Conservation (phyloP, 1,140 invertebrate genomes). For the Schlechtendalia chinensis region DNA sequence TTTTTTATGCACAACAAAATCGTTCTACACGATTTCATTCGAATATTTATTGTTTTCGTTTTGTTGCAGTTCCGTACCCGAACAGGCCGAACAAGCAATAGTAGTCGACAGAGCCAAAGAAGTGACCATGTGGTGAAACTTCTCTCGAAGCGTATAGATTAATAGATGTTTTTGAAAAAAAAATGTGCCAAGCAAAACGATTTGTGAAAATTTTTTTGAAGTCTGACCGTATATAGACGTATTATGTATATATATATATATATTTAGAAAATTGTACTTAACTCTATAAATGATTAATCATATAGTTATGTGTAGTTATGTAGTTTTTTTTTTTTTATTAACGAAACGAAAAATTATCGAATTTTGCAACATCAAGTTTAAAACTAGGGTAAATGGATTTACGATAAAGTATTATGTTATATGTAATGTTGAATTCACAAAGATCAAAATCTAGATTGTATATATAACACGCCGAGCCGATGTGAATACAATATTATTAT, state of each 20-base stretch:
- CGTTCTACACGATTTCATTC: too few relatives aligned
- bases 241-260: slow-evolving; percentile 8
- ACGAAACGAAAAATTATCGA: not conserved
- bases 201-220: slow-evolving; percentile 44
- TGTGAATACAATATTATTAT: not conserved
- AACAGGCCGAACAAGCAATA: slow-evolving; percentile 46
- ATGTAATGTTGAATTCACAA: not conserved
- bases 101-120: slow-evolving; percentile 48
- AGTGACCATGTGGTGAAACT: slow-evolving; percentile 50
- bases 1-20: too few relatives aligned
- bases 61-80: not conserved
- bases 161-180: too few relatives aligned
- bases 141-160: too few relatives aligned
- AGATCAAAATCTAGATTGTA: not conserved
- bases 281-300: not conserved
- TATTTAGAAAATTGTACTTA: slow-evolving; percentile 28
- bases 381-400: not conserved
- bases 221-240: slow-evolving; percentile 41
- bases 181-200: slow-evolving; percentile 44
- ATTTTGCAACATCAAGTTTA: not conserved
- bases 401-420: not conserved
- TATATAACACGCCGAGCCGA: not conserved
- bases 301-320: too few relatives aligned
- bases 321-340: not conserved
- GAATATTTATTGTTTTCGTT: not conserved